These are phyloP conservation scores for Lithophane socia DNA, from an alignment of 2,888 invertebrate species.

Conservation along the genomic window DNA sequence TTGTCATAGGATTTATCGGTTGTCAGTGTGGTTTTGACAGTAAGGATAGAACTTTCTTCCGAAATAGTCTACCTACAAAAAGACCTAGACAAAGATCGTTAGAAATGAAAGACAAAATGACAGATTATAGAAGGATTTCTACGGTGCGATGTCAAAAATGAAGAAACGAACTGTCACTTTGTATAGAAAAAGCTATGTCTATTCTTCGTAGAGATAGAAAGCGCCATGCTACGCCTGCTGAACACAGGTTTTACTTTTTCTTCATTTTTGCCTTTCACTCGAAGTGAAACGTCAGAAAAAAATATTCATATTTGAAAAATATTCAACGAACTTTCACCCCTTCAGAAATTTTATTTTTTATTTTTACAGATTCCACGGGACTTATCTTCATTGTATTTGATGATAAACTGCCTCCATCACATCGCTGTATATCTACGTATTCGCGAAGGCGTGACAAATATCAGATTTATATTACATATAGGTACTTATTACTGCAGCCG, in stretches of 20 bases:
- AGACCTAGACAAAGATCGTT: too few species aligned
- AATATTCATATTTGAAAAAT: not conserved
- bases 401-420: not conserved
- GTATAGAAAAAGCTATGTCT: too few species aligned
- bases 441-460: conserved; percentile 35
- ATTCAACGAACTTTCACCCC: not conserved
- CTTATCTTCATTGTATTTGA: not conserved
- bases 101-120: too few species aligned
- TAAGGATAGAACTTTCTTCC: too few species aligned
- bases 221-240: not conserved
- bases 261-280: not conserved
- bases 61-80: too few species aligned
- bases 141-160: too few species aligned
- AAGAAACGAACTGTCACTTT: too few species aligned
- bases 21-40: too few species aligned
- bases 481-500: conserved; percentile 39
- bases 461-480: conserved; percentile 41
- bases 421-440: not conserved
- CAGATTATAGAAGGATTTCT: too few species aligned
- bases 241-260: not conserved
- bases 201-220: too few species aligned
- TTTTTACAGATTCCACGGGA: not conserved
- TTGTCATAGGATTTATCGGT: too few species aligned
- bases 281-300: not conserved
- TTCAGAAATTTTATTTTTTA: not conserved